Base-by-base conservation (phyloP, 1,140 invertebrate genomes). In the Diplogasteroides magnus region DNA sequence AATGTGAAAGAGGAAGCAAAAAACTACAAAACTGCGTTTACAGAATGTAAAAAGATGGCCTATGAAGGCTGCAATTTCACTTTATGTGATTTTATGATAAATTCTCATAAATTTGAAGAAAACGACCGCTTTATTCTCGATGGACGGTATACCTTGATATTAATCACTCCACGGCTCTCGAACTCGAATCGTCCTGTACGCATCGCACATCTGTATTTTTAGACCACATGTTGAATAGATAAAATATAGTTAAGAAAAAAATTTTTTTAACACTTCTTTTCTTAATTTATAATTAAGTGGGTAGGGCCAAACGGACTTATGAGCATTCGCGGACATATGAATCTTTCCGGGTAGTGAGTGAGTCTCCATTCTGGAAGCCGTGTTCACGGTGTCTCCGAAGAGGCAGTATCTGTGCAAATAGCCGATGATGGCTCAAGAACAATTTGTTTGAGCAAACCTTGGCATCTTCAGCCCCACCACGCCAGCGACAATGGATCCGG, bases 361-460 rank as follows among this genome's bases (percentile, higher is more conserved):
- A n/a, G 67, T 74, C 67, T 83, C 80, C 80, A 82, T 82, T 58
- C 78, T 48, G 60, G 77, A 71, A 0, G 85, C 85, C 27, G 84
- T 85, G 72, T 85, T 86, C 0, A 86, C 86, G 1, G 91, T 92
- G 79, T 94, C 92, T 0, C 92, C 92, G 89, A 87, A 87, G 19
- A 87, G 80, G 75, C 85, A 87, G 71, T 86, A 86, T 23, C 91
- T 83, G 13, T n/a, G 68, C 11, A 68, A 25, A 6, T 26, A 13
- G 2, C 23, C 31, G 11, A 31, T 27, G 13, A 13, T 13, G 13
- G 56, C 60, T 63, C 37, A 60, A 31, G 23, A 28, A 2, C 31
- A 61, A 31, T 13, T 48, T 6, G 19, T 19, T 48, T 11, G 37
- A 6, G 23, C 57, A 11, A 19, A 79, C 70, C 87, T 80, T 0